A percentile compares a stretch with the other conserved stretches of the same genome.
phyloP scores from a whole-genome alignment of 2,888 invertebrate genomes.

The Campoplex nolae region DNA sequence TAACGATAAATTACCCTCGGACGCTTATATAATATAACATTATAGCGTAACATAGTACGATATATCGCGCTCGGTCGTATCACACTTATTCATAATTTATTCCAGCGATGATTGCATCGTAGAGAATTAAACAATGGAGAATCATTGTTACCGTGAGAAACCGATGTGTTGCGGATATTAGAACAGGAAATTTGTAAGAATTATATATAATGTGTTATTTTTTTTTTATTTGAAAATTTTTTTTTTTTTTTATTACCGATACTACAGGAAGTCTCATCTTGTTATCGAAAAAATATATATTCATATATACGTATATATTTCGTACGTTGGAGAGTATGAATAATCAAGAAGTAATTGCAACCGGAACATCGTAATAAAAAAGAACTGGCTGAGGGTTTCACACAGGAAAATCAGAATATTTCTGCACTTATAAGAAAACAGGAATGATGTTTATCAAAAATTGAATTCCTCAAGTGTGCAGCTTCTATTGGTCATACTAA shows the following conservation, averaged over 20 bases:
- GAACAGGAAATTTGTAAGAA: slow-evolving; percentile 41
- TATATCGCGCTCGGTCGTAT: slow-evolving; percentile 40
- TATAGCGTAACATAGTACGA: slow-evolving; percentile 39
- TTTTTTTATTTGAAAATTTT: background rate
- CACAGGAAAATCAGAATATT: background rate
- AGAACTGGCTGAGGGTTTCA: background rate
- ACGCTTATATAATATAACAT: slow-evolving; percentile 34
- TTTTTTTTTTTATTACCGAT: background rate
- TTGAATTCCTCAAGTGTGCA: background rate
- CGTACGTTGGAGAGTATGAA: background rate
- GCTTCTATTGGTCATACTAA: too few species aligned
- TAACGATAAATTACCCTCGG: slow-evolving; percentile 28
- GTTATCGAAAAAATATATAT: background rate
- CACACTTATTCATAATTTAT: slow-evolving; percentile 45
- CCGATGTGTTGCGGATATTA: slow-evolving; percentile 33
- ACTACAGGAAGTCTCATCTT: background rate
- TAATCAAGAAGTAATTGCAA: background rate
- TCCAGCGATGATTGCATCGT: slow-evolving; percentile 39
- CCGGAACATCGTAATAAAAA: background rate
- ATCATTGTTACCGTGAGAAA: slow-evolving; percentile 45
- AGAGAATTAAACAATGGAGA: slow-evolving; percentile 45
- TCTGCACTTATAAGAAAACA: background rate
- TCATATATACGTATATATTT: background rate
- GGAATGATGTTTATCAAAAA: background rate
- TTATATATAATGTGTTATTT: background rate